phyloP scores from a whole-genome alignment of 2,113 vertebrate genomes.

The Myiopsitta monachus region DNA sequence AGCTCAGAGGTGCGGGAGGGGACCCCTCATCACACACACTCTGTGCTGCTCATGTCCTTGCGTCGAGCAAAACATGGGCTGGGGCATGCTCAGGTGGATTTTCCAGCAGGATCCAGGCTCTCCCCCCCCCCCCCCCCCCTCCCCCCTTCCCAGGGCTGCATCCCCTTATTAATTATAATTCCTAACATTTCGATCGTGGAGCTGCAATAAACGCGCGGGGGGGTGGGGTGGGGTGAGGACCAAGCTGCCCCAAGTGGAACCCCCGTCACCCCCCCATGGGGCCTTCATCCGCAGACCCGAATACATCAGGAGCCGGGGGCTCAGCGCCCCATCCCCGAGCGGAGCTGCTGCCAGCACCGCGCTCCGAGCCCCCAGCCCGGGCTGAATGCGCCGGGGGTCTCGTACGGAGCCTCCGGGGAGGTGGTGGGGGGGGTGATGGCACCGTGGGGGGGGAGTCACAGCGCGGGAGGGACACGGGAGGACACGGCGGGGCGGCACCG shows the following conservation, averaged over 20 bases:
- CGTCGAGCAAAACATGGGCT: rapidly evolving
- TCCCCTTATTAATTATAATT: too few relatives aligned
- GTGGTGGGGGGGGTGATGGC: too few relatives aligned
- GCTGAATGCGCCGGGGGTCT: background rate
- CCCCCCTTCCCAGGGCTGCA: background rate
- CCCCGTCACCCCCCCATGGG: background rate
- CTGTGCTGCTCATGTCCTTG: rapidly evolving
- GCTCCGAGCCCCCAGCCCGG: background rate
- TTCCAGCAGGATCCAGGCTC: rapidly evolving
- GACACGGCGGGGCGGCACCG: too few relatives aligned
- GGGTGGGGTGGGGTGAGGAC: background rate
- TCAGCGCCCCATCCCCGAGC: background rate
- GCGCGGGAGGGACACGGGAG: too few relatives aligned
- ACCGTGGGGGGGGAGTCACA: too few relatives aligned
- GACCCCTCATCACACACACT: background rate
- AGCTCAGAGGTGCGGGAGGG: background rate
- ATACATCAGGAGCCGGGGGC: background rate
- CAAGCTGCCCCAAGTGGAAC: background rate
- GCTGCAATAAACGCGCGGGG: rapidly evolving
- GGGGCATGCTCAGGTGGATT: rapidly evolving
- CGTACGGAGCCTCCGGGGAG: too few relatives aligned
- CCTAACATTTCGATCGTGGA: background rate
- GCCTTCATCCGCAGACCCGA: background rate
- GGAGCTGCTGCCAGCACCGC: background rate
- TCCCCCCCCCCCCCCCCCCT: background rate